Base-by-base conservation (phyloP, 2,888 invertebrate genomes). In the Phorcus lineatus region DNA sequence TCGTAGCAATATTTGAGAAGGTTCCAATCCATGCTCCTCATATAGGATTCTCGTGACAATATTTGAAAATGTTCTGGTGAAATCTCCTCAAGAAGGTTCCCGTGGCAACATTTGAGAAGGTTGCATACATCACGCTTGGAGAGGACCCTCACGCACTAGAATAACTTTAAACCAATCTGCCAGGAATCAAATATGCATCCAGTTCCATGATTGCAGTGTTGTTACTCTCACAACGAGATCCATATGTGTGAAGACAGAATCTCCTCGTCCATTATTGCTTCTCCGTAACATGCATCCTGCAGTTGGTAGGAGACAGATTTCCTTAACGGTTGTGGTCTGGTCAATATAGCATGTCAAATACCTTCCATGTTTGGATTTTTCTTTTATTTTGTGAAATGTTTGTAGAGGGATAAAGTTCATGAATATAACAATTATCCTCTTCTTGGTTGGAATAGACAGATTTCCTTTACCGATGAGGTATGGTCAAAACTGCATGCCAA, bases 131-230 rank as follows among this genome's bases (percentile, higher is more conserved):
- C 62, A 28, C 62, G 7, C 62, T 62, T 62, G 62, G 6, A 24
- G 62, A 62, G 28, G 62, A 62, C 62, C 62, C n/a, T 62, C 62
- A 62, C 62, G 13, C 62, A 24, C 28, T 17, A 28, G 62, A 24
- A 62, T 28, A 28, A 62, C 28, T 24, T 24, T n/a, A 62, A 62
- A 62, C 62, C 62, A 62, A 62, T 62, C 62, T 62, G 28, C 62
- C 24, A n/a, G 28, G 24, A 62, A 62, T 62, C 62, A 62, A 62
- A 62, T 62, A 62, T 62, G 62, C 62, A 62, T 62, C 62, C 24
- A 62, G 28, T 62, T 28, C 13, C 47, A 47, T 47, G 47, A 47
- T 47, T 47, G 47, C 47, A 47, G 47, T 47, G 47, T 47, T 47
- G 47, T 47, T 47, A 47, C 47, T 47, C 47, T 47, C 47, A 47